Conservation (phyloP, 2,113 vertebrate species). For the Jacana jacana region DNA sequence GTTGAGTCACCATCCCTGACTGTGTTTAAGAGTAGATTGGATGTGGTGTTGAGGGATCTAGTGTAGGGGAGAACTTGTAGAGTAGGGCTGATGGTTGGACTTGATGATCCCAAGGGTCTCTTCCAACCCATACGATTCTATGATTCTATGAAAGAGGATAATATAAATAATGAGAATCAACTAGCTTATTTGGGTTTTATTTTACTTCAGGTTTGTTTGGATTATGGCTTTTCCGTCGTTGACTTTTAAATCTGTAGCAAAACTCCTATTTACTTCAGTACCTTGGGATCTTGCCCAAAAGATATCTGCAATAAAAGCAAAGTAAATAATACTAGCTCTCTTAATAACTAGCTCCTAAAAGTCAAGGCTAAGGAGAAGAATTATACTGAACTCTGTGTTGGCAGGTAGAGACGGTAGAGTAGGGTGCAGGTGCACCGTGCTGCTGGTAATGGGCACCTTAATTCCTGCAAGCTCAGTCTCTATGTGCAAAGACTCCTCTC, state of each 20-base stretch:
- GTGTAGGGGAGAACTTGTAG: too few species aligned
- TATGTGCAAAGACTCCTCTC: neutral
- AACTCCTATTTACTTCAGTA: neutral
- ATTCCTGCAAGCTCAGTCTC: neutral
- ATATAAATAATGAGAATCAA: neutral
- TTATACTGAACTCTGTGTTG: neutral
- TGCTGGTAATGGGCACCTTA: neutral
- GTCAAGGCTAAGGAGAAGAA: neutral
- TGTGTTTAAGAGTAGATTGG: too few species aligned
- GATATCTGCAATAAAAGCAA: neutral
- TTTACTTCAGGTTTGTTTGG: neutral
- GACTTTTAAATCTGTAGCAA: neutral
- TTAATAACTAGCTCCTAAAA: neutral
- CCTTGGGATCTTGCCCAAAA: neutral
- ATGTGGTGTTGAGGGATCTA: too few species aligned
- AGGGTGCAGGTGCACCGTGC: rapidly evolving
- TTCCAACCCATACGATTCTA: too few species aligned
- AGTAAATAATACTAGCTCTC: neutral
- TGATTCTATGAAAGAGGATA: too few species aligned
- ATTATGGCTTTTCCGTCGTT: rapidly evolving
- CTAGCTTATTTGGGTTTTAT: neutral
- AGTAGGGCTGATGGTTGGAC: too few species aligned
- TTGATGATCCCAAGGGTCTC: too few species aligned
- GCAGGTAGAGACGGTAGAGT: neutral
- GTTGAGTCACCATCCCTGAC: too few species aligned